Base-by-base conservation (phyloP, 2,888 invertebrate genomes). In the Eilema sororculum region DNA sequence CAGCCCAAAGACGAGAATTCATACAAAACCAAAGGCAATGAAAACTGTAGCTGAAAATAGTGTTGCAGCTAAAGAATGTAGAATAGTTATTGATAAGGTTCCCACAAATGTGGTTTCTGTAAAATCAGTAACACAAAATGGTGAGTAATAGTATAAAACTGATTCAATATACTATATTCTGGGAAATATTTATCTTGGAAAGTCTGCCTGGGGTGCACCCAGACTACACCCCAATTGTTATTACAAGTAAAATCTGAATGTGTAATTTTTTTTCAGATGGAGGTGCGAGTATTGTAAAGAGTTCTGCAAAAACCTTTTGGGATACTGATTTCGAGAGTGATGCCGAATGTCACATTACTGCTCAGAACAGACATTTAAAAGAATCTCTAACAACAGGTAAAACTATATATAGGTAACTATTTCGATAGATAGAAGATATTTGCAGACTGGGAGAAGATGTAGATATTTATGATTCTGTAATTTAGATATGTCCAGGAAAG, bases 321-420 rank as follows among this genome's bases (percentile, higher is more conserved):
- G 91, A 92, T 61, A 91, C 90, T 28, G 94, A 94, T 78, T 84
- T 83, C 64, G 94, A 94, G 79, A 93, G 90, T 87, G 93, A 93
- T 74, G 78, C 81, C 5, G 93, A 93, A 69, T 79, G 76, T 69
- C 69, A 76, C 65, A 73, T 75, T 30, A 69, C 77, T 65, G 46
- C 71, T n/a, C 73, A 76, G 33, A 82, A 69, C 68, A 74, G 61
- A 60, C 74, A 71, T 63, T n/a, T 71, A 9, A 81, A 79, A 61
- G 74, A 81, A 74, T 80, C 79, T 71, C 69, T 74, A 57, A 78
- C 63, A 68, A 71, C 69, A 80, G 81, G 82, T 81, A 62, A 41
- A 9, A 25, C 22, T 52, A 30, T 52, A 46, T 41, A 3, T 16
- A 16, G 5, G 16, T 41, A n/a, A n/a, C n/a, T n/a, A n/a, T n/a